A percentile compares a stretch with the other conserved stretches of the same genome.
Evolutionary conservation across 2,888 invertebrate species (phyloP).

Genomic region (Amphipyra berbera): DNA sequence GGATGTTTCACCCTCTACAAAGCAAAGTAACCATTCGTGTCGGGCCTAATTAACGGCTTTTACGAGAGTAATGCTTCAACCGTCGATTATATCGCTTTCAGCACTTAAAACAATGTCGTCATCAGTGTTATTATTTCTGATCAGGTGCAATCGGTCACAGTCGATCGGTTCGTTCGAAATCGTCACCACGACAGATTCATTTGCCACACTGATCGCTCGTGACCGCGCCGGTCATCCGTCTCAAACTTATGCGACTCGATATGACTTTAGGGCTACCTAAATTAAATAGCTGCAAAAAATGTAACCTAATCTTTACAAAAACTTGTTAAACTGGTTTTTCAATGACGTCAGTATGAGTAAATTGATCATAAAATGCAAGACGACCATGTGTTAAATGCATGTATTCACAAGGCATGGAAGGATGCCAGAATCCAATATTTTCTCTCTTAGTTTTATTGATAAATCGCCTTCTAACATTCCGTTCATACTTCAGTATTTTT

Average conservation of each 20-base stretch:
- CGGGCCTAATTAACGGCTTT: conserved; percentile 35
- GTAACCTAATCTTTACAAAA: conserved; percentile 12
- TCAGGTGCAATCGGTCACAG: conserved; percentile 74
- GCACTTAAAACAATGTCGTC: conserved; percentile 53
- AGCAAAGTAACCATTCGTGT: conserved; percentile 40
- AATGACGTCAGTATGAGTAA: conserved; percentile 26
- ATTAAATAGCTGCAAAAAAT: conserved; percentile 3
- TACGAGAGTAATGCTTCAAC: conserved; percentile 25
- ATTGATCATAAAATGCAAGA: conserved; percentile 38
- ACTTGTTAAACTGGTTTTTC: conserved; percentile 23
- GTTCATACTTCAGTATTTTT: no score
- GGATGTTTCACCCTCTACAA: conserved; percentile 4
- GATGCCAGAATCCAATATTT: no score
- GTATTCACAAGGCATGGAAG: no score
- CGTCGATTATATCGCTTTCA: conserved; percentile 46
- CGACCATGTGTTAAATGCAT: conserved; percentile 36
- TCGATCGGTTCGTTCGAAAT: conserved; percentile 72
- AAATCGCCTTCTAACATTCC: no score
- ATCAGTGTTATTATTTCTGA: conserved; percentile 67
- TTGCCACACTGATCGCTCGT: conserved; percentile 65
- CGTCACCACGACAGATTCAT: conserved; percentile 74
- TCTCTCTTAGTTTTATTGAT: no score
- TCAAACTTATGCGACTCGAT: conserved; percentile 25
- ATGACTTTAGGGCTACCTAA: conserved; percentile 3
- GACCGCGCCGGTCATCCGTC: conserved; percentile 29